A percentile compares a stretch with the other conserved stretches of the same genome.
Conservation (phyloP, 2,888 invertebrate species). For the Temnothorax rugatulus region DNA sequence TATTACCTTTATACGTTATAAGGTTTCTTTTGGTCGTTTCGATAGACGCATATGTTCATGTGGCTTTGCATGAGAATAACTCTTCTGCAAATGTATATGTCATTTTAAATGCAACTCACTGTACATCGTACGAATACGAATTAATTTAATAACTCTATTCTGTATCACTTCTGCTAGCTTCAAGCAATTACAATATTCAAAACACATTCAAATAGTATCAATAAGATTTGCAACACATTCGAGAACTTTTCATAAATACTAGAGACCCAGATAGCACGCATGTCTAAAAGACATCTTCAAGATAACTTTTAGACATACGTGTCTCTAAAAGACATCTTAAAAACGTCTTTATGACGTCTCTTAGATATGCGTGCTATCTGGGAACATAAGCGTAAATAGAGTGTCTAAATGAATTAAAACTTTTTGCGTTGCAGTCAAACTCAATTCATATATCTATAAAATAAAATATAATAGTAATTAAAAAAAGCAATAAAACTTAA, state of each 20-base stretch:
- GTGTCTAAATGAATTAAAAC: not conserved
- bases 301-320: too few relatives aligned
- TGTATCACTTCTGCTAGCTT: not conserved
- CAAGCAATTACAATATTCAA: not conserved
- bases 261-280: too few relatives aligned
- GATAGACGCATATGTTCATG: not conserved
- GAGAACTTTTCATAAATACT: not conserved
- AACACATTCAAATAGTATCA: not conserved
- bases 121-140: not conserved
- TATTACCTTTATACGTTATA: conserved; percentile 53
- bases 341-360: too few relatives aligned
- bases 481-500: not conserved
- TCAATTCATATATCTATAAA: not conserved
- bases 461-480: not conserved
- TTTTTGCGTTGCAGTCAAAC: not conserved
- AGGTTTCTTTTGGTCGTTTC: conserved; percentile 69
- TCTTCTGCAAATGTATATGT: not conserved
- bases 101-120: not conserved
- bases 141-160: conserved; percentile 18
- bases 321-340: too few relatives aligned
- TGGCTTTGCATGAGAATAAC: not conserved
- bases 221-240: not conserved
- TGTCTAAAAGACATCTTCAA: too few relatives aligned
- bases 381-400: not conserved
- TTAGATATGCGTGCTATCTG: too few relatives aligned